phyloP scores from a whole-genome alignment of 2,888 invertebrate species.

The Caenorhabditis sulstoni region DNA sequence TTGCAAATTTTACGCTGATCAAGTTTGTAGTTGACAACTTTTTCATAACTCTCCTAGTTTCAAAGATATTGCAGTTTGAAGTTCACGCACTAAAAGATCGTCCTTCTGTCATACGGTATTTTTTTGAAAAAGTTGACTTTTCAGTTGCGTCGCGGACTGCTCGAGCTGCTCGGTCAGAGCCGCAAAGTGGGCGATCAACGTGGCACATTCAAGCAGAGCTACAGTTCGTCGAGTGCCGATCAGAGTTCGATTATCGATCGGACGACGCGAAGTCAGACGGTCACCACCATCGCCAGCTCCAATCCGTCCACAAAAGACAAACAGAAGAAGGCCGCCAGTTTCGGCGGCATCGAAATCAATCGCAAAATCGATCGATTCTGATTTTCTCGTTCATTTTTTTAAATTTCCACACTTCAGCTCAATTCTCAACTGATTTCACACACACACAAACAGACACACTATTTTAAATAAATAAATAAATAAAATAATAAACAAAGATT shows the following conservation, averaged over 20 bases:
- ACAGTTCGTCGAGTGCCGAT: constrained; percentile 42
- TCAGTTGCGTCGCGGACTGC: constrained; percentile 57
- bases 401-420: too few species aligned
- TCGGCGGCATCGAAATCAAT: constrained; percentile 34
- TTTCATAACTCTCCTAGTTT: background rate
- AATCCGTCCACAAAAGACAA: constrained; percentile 46
- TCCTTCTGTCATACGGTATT: too few species aligned
- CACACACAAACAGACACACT: too few species aligned
- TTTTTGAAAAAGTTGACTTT: too few species aligned
- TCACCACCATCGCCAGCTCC: constrained; percentile 59
- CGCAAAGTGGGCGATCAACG: constrained; percentile 49
- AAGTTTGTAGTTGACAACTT: background rate
- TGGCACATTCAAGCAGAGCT: constrained; percentile 47
- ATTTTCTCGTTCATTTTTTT: constrained; percentile 13
- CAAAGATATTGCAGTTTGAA: too few species aligned
- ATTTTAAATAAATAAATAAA: too few species aligned
- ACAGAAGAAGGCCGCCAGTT: constrained; percentile 46
- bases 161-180: constrained; percentile 55
- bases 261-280: constrained; percentile 61
- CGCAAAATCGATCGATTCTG: constrained; percentile 52
- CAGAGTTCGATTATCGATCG: constrained; percentile 59
- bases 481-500: too few species aligned
- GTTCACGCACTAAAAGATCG: too few species aligned
- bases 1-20: too few species aligned
- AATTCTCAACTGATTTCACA: background rate